These are phyloP conservation scores for Allolobophora icterica DNA, from an alignment of 2,888 invertebrate genomes.

Conservation along the genomic window DNA sequence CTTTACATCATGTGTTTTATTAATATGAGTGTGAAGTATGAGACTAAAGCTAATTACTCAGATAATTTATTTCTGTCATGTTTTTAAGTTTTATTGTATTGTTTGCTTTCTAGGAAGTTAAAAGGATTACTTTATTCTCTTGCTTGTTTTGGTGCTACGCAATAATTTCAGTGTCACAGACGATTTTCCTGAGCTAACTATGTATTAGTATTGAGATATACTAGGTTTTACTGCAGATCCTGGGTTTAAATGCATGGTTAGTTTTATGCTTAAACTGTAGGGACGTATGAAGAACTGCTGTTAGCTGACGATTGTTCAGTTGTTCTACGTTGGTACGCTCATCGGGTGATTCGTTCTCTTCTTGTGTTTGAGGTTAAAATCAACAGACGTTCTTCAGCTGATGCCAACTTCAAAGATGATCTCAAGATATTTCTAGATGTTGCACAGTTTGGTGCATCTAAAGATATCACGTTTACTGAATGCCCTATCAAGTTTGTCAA, in stretches of 20 bases:
- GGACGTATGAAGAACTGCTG: conserved; percentile 43
- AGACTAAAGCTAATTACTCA: too few relatives aligned
- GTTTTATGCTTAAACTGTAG: conserved; percentile 37
- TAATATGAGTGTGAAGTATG: too few relatives aligned
- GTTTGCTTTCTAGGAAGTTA: too few relatives aligned
- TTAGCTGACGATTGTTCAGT: conserved; percentile 47
- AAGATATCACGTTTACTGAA: conserved; percentile 32
- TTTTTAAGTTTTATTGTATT: too few relatives aligned
- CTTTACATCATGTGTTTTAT: too few relatives aligned
- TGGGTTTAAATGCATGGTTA: neutral
- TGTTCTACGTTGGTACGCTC: conserved; percentile 57
- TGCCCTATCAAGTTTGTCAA: conserved; percentile 14
- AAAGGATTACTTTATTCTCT: too few relatives aligned
- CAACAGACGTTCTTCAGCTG: conserved; percentile 41
- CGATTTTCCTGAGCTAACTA: too few relatives aligned
- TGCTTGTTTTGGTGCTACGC: too few relatives aligned
- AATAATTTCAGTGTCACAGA: too few relatives aligned
- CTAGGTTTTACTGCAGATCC: neutral
- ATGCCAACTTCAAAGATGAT: conserved; percentile 46
- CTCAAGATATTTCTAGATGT: conserved; percentile 46
- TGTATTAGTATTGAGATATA: neutral
- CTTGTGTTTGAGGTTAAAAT: conserved; percentile 56
- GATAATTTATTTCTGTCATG: too few relatives aligned
- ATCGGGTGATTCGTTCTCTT: conserved; percentile 54
- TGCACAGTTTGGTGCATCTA: conserved; percentile 19